These are phyloP conservation scores for Protobothrops mucrosquamatus DNA, from an alignment of 2,113 vertebrate genomes.

Conservation along the genomic window DNA sequence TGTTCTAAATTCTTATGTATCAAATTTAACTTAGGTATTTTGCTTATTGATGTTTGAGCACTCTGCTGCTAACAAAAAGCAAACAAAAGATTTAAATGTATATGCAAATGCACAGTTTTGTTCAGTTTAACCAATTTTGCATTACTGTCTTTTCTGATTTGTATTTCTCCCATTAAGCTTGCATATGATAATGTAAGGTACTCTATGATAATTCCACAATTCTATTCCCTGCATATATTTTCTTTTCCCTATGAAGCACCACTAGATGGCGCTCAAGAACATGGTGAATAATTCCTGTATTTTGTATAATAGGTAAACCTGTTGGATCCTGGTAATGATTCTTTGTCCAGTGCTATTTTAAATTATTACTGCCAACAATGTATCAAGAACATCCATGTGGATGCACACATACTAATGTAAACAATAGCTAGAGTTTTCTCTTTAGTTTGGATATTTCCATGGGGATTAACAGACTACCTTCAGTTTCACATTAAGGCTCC, in stretches of 20 bases:
- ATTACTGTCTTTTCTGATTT: background rate
- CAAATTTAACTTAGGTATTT: background rate
- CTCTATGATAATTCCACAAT: background rate
- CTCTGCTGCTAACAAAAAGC: background rate
- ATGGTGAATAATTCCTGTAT: background rate
- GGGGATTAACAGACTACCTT: background rate
- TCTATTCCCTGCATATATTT: background rate
- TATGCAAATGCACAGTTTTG: background rate
- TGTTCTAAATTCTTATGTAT: background rate
- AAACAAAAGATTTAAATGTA: background rate
- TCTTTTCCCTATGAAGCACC: background rate
- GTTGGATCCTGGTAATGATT: background rate
- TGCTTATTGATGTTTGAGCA: background rate
- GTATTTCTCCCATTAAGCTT: background rate
- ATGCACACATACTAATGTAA: background rate
- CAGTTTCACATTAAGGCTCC: background rate
- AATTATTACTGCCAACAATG: background rate
- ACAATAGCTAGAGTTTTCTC: background rate
- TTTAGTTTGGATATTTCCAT: background rate
- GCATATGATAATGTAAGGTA: background rate
- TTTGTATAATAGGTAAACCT: background rate
- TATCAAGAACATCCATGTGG: background rate
- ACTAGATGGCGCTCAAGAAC: constrained; percentile 24
- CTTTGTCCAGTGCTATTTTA: background rate
- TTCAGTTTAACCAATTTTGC: background rate